Evolutionary conservation across 2,888 invertebrate species (phyloP).

Genomic region (Microdon myrmicae): DNA sequence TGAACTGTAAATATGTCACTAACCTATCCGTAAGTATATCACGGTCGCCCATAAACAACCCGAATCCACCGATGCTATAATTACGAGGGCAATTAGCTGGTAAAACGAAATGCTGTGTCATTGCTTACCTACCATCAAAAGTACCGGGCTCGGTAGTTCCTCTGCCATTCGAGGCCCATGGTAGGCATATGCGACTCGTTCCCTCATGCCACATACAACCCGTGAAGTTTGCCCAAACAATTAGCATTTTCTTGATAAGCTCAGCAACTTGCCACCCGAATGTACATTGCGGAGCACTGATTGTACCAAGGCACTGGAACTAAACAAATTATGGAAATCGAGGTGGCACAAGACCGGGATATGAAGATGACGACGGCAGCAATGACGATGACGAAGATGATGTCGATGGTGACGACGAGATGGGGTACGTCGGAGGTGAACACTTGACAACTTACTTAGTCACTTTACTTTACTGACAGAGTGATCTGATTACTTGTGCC

Average conservation of each 20-base stretch:
- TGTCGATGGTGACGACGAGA: conserved; percentile 22
- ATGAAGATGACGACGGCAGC: conserved; percentile 14
- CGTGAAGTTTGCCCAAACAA: conserved; percentile 31
- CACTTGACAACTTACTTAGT: conserved; percentile 45
- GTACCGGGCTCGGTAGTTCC: no score
- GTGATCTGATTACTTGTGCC: conserved; percentile 51
- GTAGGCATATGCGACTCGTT: no score
- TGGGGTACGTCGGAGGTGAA: no score
- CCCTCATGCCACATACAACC: no score
- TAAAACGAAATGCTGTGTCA: no score
- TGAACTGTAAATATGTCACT: no score
- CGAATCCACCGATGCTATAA: no score
- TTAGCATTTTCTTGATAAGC: conserved; percentile 30
- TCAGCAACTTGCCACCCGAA: conserved; percentile 6
- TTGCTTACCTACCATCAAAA: no score
- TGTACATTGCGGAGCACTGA: conserved; percentile 25
- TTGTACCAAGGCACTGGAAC: conserved; percentile 6
- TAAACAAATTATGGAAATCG: conserved; percentile 48
- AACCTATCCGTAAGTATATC: no score
- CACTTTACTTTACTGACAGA: conserved; percentile 36
- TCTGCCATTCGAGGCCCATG: no score
- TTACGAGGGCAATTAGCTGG: no score
- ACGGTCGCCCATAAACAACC: no score
- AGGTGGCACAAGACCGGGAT: conserved; percentile 40
- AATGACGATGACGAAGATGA: conserved; percentile 2